Conservation (phyloP, 2,113 vertebrate genomes). For the Natator depressus region DNA sequence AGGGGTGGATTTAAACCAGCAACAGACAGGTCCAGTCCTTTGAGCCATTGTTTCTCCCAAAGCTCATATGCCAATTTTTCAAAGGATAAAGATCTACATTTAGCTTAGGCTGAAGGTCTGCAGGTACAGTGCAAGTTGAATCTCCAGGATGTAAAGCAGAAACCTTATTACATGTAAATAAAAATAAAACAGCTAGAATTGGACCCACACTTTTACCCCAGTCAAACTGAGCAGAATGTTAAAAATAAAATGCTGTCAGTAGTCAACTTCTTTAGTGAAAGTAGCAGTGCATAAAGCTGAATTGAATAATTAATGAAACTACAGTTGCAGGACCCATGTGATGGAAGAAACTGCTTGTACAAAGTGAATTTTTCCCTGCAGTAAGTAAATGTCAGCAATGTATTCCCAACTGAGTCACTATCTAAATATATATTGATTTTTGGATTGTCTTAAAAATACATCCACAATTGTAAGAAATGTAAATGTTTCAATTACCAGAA, state of each 20-base stretch:
- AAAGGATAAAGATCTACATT: not conserved
- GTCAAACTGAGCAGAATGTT: constrained; percentile 42
- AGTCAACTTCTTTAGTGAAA: constrained; percentile 49
- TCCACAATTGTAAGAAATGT: not conserved
- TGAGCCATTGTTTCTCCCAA: not conserved
- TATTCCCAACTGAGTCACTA: constrained; percentile 4
- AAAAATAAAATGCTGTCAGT: constrained; percentile 47
- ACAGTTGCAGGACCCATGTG: not conserved
- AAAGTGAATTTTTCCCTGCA: not conserved
- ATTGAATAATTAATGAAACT: constrained; percentile 62
- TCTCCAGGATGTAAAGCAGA: not conserved
- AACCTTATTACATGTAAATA: not conserved
- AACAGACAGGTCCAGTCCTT: not conserved
- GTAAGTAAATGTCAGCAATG: not conserved
- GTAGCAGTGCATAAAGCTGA: constrained; percentile 32
- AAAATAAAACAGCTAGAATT: constrained; percentile 29
- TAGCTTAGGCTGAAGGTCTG: not conserved
- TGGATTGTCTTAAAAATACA: not conserved
- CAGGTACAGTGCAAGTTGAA: not conserved
- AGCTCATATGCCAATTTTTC: not conserved
- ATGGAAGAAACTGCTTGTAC: not conserved
- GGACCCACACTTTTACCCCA: not conserved
- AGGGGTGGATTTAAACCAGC: not conserved
- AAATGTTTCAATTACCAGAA: constrained; percentile 9
- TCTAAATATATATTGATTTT: not conserved